phyloP scores from a whole-genome alignment of 2,797 vertebrate species.

The Liasis olivaceus region DNA sequence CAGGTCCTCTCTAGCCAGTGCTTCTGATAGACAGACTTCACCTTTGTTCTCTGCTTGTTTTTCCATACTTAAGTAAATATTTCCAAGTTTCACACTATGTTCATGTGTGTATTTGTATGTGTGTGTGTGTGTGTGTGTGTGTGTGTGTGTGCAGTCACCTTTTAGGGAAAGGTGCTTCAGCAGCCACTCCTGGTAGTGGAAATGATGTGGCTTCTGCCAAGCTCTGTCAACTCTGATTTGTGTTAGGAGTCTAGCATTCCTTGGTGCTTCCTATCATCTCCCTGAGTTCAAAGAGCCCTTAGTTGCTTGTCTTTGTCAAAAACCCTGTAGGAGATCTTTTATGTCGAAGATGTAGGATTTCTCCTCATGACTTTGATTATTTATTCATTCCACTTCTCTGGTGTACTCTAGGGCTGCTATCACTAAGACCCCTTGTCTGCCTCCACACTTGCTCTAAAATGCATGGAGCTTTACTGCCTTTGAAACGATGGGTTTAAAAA shows the following conservation, averaged over 20 bases:
- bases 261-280: conserved; percentile 83
- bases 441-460: conserved; percentile 81
- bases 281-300: conserved; percentile 86
- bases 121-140: not conserved
- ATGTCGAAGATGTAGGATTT: conserved; percentile 92
- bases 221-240: conserved; percentile 83
- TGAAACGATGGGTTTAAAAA: conserved; percentile 75
- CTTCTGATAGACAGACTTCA: conserved; percentile 52
- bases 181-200: conserved; percentile 57
- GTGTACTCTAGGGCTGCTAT: conserved; percentile 85
- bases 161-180: conserved; percentile 55
- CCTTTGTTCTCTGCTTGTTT: conserved; percentile 30
- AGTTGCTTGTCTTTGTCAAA: conserved; percentile 94
- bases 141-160: conserved; percentile 38
- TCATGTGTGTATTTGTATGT: not conserved
- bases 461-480: conserved; percentile 83
- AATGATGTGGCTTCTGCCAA: conserved; percentile 70
- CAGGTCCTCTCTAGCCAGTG: conserved; percentile 59
- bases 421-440: conserved; percentile 75
- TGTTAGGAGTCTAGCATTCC: conserved; percentile 71
- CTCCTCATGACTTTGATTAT: conserved; percentile 91
- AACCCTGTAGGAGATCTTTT: conserved; percentile 90
- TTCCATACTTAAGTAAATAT: conserved; percentile 65
- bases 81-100: conserved; percentile 25
- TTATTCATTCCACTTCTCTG: conserved; percentile 91